A percentile compares a stretch with the other conserved stretches of the same genome.
phyloP scores from a whole-genome alignment of 2,797 vertebrate species.

The Oceanodroma leucorhoa region DNA sequence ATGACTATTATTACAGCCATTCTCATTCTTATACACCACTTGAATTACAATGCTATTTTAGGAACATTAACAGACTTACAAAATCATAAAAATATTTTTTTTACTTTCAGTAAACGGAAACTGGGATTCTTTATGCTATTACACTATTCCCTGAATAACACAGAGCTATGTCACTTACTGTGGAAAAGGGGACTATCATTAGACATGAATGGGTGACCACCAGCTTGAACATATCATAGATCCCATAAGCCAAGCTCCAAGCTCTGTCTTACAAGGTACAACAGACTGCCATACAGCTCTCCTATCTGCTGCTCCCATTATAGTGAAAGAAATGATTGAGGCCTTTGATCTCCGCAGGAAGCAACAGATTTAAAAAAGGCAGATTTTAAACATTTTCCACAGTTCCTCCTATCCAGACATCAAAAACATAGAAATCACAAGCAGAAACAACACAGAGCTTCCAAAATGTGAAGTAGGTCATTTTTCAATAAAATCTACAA shows the following conservation, averaged over 20 bases:
- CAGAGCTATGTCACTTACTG: neutral
- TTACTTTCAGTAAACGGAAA: neutral
- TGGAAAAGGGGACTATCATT: neutral
- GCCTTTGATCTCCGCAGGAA: neutral
- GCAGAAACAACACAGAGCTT: neutral
- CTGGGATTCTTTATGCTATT: neutral
- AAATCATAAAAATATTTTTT: neutral
- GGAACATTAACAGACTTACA: neutral
- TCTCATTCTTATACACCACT: neutral
- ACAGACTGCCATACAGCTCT: neutral
- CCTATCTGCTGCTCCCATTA: neutral
- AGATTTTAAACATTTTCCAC: neutral
- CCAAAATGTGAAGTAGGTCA: neutral
- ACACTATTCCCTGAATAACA: neutral
- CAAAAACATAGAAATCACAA: neutral
- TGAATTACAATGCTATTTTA: neutral
- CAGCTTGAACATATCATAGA: neutral
- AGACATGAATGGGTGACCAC: neutral
- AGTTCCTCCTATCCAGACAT: neutral
- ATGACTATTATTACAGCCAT: neutral
- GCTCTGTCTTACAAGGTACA: fast-evolving
- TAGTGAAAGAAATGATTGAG: neutral
- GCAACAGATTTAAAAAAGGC: neutral
- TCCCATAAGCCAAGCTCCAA: neutral
- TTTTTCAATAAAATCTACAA: neutral